Evolutionary conservation across 1,140 invertebrate genomes (phyloP), one percentile per base, ranked within the genome.

Genomic region (Cecropterus lyciades): DNA sequence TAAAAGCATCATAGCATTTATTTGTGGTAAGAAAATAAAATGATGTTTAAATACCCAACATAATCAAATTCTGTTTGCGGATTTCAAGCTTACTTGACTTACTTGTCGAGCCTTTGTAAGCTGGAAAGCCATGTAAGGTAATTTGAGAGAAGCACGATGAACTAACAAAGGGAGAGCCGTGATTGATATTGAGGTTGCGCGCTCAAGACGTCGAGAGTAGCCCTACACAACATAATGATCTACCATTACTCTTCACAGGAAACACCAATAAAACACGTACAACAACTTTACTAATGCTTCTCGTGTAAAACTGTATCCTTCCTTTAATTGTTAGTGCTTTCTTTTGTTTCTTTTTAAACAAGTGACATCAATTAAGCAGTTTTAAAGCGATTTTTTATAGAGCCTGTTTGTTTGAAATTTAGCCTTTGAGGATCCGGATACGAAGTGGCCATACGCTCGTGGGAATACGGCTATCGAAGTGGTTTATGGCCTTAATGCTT

Each of bases 201-300:
- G 37, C 16, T 57, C 55, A 3, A 45, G 55, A 57, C 17, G 33
- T 49, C 15, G 20, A 59, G 42, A 59, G 42, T 42, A 46, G 27
- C 33, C 30, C 43, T 15, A 46, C 42, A 33, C 43, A 14, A 48
- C 42, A 48, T 46, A 60, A 48, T 33, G 43, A 48, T 17, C 56
- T 14, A 20, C 43, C 43, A 48, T 48, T 60, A 60, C 27, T 60
- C 24, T 42, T 15, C 13, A 27, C 20, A 60, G 43, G 30, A 60
- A 60, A 60, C 24, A 33, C 43, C 43, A 16, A 30, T 59, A 48
- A 48, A 60, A 60, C 43, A 60, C 56, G 43, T 60, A 48, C 56
- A 48, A 60, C 56, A 10, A 30, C 49, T 48, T 60, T 60, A 48
- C 56, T 60, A 15, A 33, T 17, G 43, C 24, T 48, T 33, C 30